Evolutionary conservation across 2,797 vertebrate species (phyloP).

Genomic region (Serranus cabrilla): DNA sequence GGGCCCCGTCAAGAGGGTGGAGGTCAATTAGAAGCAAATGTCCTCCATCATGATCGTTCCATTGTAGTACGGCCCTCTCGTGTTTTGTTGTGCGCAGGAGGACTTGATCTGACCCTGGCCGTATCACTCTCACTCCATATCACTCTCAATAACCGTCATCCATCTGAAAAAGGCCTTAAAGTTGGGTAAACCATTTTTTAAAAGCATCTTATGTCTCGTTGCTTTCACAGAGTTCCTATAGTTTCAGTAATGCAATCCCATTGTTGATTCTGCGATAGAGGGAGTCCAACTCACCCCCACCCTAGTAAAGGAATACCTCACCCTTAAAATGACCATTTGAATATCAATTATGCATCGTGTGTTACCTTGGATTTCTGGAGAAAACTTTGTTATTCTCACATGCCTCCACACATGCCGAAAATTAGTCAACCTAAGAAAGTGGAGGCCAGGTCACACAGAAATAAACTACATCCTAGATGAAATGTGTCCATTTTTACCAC

Average conservation of each 20-base stretch:
- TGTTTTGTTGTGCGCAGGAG: constrained; percentile 62
- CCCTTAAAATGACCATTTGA: too few relatives aligned
- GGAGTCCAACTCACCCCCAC: constrained; percentile 14
- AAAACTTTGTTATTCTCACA: too few relatives aligned
- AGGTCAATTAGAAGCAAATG: constrained; percentile 82
- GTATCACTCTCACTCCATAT: constrained; percentile 59
- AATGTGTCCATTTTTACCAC: too few relatives aligned
- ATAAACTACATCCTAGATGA: too few relatives aligned
- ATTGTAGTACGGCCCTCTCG: constrained; percentile 50
- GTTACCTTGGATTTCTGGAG: too few relatives aligned
- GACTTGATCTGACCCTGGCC: constrained; percentile 67
- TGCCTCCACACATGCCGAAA: too few relatives aligned
- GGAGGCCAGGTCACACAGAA: too few relatives aligned
- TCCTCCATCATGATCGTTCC: constrained; percentile 65
- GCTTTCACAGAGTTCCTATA: constrained; percentile 41
- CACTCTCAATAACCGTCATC: constrained; percentile 72
- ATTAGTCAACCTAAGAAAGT: too few relatives aligned
- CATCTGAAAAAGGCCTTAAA: constrained; percentile 44
- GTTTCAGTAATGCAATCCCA: constrained; percentile 60
- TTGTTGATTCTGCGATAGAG: constrained; percentile 59
- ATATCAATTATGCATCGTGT: too few relatives aligned
- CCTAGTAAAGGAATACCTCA: constrained; percentile 5
- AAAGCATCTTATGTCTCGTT: constrained; percentile 43
- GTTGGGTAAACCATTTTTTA: constrained; percentile 45
- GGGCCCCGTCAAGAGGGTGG: constrained; percentile 56